Evolutionary conservation across 2,888 invertebrate species (phyloP), one percentile per base, ranked within the genome.

Genomic region (Saturnia pavonia): DNA sequence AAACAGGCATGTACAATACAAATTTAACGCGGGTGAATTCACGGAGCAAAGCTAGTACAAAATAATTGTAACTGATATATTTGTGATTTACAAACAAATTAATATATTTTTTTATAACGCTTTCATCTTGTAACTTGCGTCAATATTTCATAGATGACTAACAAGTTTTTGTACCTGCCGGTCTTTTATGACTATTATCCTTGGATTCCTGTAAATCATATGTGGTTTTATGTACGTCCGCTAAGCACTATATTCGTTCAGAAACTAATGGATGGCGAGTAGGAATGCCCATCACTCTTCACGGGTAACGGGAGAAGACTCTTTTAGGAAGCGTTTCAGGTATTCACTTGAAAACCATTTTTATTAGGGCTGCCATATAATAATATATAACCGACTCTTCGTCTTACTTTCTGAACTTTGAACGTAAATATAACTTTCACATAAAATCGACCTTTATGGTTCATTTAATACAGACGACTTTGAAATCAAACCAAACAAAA

Each of bases 161-260:
- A 68, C 68, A 51, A 68, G 68, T 68, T 68, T 54, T 63, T 63
- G 70, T 66, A 27, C 27, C 57, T 27, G 34, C 63, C 71, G 42
- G 51, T 71, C 69, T 12, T 43, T 43, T 71, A 57, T 60, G 57
- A 67, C 57, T 34, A n/a, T 69, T 67, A 67, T 57, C 60, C 40
- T 67, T 54, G n/a, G 63, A 70, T 51, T 27, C 43, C 63, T 65
- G 63, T 48, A 70, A 27, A 70, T 63, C 34, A 66, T 34, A 65
- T n/a, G 45, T 67, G 34, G 45, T 25, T 45, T 45, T 48, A 22
- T 45, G 19, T 67, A 16, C 22, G 67, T 25, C 40, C 40, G 25
- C 67, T 45, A 42, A 22, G 22, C 27, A 11, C 57, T 60, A 27
- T 27, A 27, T 27, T 60, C 19, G 65, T 67, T 27, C 45, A 22